Base-by-base conservation (phyloP, 2,888 invertebrate genomes). In the Xylota sylvarum region DNA sequence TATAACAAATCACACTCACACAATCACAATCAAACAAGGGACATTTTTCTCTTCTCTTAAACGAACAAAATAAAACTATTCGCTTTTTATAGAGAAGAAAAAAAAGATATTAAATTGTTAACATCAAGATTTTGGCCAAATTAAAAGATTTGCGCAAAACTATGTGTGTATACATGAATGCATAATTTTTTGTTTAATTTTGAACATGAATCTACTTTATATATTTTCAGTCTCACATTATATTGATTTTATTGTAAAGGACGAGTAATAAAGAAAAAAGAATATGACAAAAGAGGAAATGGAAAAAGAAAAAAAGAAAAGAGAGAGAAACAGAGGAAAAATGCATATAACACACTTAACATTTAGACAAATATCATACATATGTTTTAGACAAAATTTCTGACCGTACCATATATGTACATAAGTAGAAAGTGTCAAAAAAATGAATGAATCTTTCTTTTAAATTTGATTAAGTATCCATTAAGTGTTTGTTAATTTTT, bases 1-100 rank as follows among this genome's bases (percentile, higher is more conserved):
- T 69, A 67, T 12, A 48, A 55, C 6, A 14, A 43, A 67, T 46
- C 67, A 17, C 83, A 73, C 58, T 62, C 83, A 73, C 55, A 60
- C 78, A 83, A 70, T 78, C 72, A 78, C 78, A 83, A 78, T 73
- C 73, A 78, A 78, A 78, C 58, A 70, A n/a, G 55, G 19, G 43
- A 78, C 48, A 43, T 12, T 17, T 40, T 27, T 2, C 27, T 55
- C 23, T 72, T 60, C 17, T 6, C 23, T 7, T 37, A 3, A 74
- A 4, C 35, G 17, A 67, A 70, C 27, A 52, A 70, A 70, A 64
- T 37, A 76, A 23, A 23, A 17, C 5, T 19, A 56, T 81, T 74
- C 46, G 46, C 35, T 58, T 56, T 48, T 32, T 56, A 48, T 32
- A 73, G 27, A 46, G 52, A 67, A 58, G 17, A n/a, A 43, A 70